Evolutionary conservation across 53 echinoderm and acorn worm genomes (phyloP).

Genomic region (Holothuria leucospilota): DNA sequence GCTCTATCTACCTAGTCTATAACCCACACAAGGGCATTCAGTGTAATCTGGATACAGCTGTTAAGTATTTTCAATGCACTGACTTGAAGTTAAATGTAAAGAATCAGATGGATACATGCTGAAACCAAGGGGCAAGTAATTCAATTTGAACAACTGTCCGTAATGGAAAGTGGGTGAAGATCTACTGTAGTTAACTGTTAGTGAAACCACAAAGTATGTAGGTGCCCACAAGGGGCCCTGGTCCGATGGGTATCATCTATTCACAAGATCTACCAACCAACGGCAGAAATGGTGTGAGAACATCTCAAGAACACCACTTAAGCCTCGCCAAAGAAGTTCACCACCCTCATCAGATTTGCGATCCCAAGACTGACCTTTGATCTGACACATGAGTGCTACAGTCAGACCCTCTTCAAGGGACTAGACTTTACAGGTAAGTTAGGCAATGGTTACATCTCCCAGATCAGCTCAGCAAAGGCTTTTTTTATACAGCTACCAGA

Average conservation of each 20-base stretch:
- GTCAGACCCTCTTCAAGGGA: background rate
- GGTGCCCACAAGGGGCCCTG: conserved; percentile 13
- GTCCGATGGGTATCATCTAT: background rate
- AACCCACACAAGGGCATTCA: background rate
- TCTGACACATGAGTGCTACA: conserved; percentile 5
- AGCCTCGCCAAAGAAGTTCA: background rate
- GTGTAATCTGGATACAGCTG: background rate
- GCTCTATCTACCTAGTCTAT: background rate
- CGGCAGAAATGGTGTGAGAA: background rate
- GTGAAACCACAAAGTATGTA: background rate
- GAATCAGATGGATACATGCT: conserved; percentile 20
- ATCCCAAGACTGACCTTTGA: background rate
- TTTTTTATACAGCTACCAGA: background rate
- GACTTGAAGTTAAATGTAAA: background rate
- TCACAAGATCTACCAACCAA: background rate
- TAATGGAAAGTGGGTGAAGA: background rate
- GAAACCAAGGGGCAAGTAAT: background rate
- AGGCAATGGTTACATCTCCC: conserved; percentile 6
- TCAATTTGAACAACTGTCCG: background rate
- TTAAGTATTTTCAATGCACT: background rate
- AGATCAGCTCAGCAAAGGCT: background rate
- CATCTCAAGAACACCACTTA: background rate
- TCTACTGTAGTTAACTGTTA: background rate
- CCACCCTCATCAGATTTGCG: background rate
- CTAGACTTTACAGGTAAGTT: background rate